Evolutionary conservation across 2,888 invertebrate genomes (phyloP), one percentile per base, ranked within the genome.

Genomic region (Heliconius ethilla): DNA sequence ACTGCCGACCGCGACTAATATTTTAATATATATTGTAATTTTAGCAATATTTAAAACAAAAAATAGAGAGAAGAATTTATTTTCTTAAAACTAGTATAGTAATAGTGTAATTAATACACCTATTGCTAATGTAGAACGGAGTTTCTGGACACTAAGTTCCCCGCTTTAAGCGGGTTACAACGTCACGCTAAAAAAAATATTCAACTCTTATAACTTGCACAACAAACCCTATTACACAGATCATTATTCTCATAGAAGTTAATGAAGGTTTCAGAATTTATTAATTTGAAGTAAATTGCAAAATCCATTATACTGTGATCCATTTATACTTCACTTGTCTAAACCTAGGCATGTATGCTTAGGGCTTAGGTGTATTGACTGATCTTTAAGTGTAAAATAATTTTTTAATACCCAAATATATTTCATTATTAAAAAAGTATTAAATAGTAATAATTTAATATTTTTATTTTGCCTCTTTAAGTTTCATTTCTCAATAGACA

Each of bases 121-220:
- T 51, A 51, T 6, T 18, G 15, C 7, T 51, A 25, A 5, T 4
- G 13, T 13, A 25, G 3, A 62, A 13, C 25, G 11, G 62, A 62
- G 62, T 62, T 13, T 62, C 25, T 62, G n/a, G 1, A 62, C 62
- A 2, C 2, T 62, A 62, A 25, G 5, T 62, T 25, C 11, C 11
- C 11, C 25, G 11, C 62, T 25, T 25, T 25, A 6, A 4, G 11
- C n/a, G 13, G 5, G 25, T 10, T 25, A 25, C n/a, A 62, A 25
- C 25, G 3, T 13, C 2, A 25, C 18, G 18, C 1, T n/a, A n/a
- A 10, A 10, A 59, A 59, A 59, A n/a, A n/a, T 10, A 59, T n/a
- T n/a, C 9, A 59, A 59, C 59, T 81, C 85, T 79, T 78, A 63
- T 86, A 67, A 79, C 83, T 82, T 79, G 80, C 33, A 78, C 83